Conservation (phyloP, 2,888 invertebrate species). For the Cerastis leucographa region DNA sequence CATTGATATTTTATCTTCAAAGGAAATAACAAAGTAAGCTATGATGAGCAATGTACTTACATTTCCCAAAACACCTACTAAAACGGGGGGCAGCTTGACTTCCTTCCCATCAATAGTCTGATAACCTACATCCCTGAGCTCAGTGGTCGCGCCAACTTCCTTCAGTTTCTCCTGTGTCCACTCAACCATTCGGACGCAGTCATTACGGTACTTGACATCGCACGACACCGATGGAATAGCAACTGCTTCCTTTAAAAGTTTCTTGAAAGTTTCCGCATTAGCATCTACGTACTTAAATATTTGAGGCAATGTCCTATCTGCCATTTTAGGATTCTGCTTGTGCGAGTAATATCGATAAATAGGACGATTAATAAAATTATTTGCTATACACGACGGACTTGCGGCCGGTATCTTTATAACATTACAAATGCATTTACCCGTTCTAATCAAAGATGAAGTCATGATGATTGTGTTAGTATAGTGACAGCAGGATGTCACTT, state of each 20-base stretch:
- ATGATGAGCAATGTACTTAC: constrained; percentile 78
- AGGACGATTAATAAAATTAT: constrained; percentile 65
- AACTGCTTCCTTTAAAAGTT: constrained; percentile 95
- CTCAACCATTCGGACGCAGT: constrained; percentile 96
- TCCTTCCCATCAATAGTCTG: constrained; percentile 93
- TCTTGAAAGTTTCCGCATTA: constrained; percentile 94
- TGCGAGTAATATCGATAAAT: constrained; percentile 71
- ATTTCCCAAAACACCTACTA: constrained; percentile 95
- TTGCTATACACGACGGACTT: constrained; percentile 62
- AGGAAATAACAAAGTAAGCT: not conserved
- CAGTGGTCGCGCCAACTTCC: constrained; percentile 93
- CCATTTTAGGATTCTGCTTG: constrained; percentile 80
- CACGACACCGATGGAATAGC: constrained; percentile 99
- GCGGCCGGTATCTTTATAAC: constrained; percentile 73
- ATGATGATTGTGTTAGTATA: constrained; percentile 57
- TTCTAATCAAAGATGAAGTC: constrained; percentile 70
- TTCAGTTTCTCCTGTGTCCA: constrained; percentile 94
- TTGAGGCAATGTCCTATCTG: constrained; percentile 82
- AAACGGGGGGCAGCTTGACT: constrained; percentile 95
- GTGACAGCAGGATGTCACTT: constrained; percentile 58
- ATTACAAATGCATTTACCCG: constrained; percentile 73
- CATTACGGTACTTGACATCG: constrained; percentile 95
- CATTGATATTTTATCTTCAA: not conserved
- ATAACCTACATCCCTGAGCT: constrained; percentile 94
- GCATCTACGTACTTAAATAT: constrained; percentile 94